Base-by-base conservation (phyloP, 2,888 invertebrate genomes). In the Altica lythri region DNA sequence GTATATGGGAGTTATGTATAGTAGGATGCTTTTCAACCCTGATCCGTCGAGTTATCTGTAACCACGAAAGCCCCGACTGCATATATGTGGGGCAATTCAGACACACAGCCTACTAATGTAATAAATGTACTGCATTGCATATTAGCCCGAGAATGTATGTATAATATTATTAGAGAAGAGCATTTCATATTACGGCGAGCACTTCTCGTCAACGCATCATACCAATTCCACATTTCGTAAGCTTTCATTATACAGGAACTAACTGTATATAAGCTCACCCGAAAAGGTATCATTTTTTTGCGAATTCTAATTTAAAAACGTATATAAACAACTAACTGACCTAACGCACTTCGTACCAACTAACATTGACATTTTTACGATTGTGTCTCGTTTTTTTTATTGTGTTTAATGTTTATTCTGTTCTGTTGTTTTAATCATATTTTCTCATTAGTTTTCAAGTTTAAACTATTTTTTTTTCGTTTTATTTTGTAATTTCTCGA, bases 61-160 rank as follows among this genome's bases (percentile, higher is more conserved):
- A 62, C 67, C 62, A 50, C 63, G 58, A 60, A 51, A 56, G 61
- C 63, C 59, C 56, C n/a, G n/a, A n/a, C n/a, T 43, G 53, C 63
- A 64, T 64, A 57, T 56, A 63, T 66, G 64, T 63, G 61, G 67
- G 64, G 66, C 68, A 67, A 66, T 66, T 63, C 67, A 60, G 62
- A 62, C 38, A 29, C 55, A 61, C 63, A 64, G 62, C 65, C 65
- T 68, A 65, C 67, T 72, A 71, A 72, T 69, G 69, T 69, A 71
- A 72, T 72, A 72, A 71, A 72, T 71, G 70, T 70, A 69, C 71
- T 71, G 70, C 71, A 70, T 70, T 64, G 67, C 69, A 71, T 72
- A 72, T 72, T 71, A 71, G 68, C 63, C 60, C 19, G 61, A 61
- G 66, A 61, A 66, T 66, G 64, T 60, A 59, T 59, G 57, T 63